Base-by-base conservation (phyloP, 2,797 vertebrate genomes). In the Rhabdomys pumilio region DNA sequence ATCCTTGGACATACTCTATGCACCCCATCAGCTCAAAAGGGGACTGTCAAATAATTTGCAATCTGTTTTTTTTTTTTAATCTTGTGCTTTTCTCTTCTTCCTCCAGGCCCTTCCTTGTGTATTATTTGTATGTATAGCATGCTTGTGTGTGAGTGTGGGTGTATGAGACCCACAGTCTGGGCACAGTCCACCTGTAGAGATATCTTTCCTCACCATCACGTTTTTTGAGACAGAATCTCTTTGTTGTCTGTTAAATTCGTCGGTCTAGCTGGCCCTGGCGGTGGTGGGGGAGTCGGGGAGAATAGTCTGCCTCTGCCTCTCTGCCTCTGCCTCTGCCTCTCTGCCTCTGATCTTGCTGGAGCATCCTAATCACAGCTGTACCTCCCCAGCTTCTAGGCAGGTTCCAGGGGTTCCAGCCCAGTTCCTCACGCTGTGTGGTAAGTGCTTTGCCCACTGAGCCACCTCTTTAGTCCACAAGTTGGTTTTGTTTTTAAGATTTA, bases 41-140 rank as follows among this genome's bases (percentile, higher is more conserved):
- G 22, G 44, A 82, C 50, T 61, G 61, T 86, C 65, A 93, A 87
- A 79, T 81, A 79, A 86, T 12, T 87, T 90, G n/a, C 47, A 92
- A 20, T 11, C 47, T 20, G 9, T 87, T 65, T 10, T 89, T 41
- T 47, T 19, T 53, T 50, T 80, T 80, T 20, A 41, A 61, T 61
- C 38, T 12, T 47, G 15, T 47, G 26, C 29, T 65, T 83, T 14
- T 47, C 61, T 65, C 41, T 83, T 4, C 20, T 81, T 2, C 57
- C 57, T 24, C 24, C n/a, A 5, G 15, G 57, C 57, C 53, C 38
- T 14, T 41, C 34, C 57, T 61, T 8, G 3, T 50, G 44, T 85
- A 3, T 61, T 65, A 61, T 85, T 34, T 85, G 61, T 34, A 63
- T 67, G 82, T 67, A 34, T 34, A 38, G 8, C 22, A 41, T 22